A percentile compares a stretch with the other conserved stretches of the same genome.
These are phyloP conservation scores for Indicator indicator DNA, from an alignment of 2,113 vertebrate genomes.

Conservation along the genomic window DNA sequence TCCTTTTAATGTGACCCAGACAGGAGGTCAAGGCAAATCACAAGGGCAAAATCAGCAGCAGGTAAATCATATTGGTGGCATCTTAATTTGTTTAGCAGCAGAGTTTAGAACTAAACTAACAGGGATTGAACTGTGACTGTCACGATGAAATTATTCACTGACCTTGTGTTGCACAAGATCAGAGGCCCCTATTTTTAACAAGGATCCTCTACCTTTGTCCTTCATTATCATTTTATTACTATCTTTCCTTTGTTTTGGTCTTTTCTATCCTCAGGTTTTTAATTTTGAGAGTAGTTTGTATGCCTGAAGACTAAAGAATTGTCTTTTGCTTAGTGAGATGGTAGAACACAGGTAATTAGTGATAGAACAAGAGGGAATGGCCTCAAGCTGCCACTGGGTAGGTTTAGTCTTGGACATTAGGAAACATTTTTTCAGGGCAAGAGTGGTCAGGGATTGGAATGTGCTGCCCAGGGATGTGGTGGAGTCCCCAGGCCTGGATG, in stretches of 20 bases:
- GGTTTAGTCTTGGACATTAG: too few species aligned
- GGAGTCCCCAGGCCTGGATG: too few species aligned
- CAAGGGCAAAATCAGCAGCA: neutral
- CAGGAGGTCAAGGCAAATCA: neutral
- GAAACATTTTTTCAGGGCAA: too few species aligned
- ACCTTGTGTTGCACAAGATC: neutral
- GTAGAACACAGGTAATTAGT: neutral
- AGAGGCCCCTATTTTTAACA: neutral
- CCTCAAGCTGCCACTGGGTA: too few species aligned
- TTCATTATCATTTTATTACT: neutral
- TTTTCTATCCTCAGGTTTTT: neutral
- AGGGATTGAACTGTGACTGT: neutral
- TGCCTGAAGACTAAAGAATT: neutral
- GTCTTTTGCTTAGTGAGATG: neutral
- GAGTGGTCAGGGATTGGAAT: too few species aligned
- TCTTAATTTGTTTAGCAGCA: neutral
- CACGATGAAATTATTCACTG: neutral
- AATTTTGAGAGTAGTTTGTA: neutral
- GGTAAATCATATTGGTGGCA: neutral
- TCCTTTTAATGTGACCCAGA: neutral
- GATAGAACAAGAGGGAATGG: too few species aligned
- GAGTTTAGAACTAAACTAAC: neutral
- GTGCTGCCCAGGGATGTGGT: too few species aligned
- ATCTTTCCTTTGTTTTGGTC: neutral
- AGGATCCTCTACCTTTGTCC: neutral